Percentiles rank a stretch among this genome's conserved stretches.
These are phyloP conservation scores for Martes martes DNA, from an alignment of 2,113 vertebrate genomes.

Conservation along the genomic window DNA sequence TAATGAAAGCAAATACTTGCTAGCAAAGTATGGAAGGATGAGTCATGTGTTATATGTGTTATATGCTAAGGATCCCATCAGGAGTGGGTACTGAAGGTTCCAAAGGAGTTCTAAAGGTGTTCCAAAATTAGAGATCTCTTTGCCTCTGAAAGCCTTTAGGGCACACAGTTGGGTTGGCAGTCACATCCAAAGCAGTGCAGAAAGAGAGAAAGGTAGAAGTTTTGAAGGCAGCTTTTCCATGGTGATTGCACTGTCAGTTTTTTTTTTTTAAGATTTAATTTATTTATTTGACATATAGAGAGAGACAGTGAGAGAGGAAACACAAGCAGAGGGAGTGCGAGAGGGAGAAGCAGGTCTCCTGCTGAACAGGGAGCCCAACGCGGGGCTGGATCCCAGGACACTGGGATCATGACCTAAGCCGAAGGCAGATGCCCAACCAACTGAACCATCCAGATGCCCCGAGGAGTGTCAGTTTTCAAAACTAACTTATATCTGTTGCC, in stretches of 20 bases:
- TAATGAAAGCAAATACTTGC: conserved; percentile 28
- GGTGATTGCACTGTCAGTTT: neutral
- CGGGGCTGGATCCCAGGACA: fast-evolving
- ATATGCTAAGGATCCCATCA: neutral
- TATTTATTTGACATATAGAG: neutral
- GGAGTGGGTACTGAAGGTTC: neutral
- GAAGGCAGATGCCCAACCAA: neutral
- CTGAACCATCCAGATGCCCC: neutral
- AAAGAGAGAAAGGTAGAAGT: neutral
- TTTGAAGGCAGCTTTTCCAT: neutral
- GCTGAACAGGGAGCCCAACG: neutral
- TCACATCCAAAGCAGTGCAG: neutral
- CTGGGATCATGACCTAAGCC: neutral
- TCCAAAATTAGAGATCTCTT: neutral
- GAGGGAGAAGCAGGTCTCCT: neutral
- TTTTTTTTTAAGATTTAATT: neutral
- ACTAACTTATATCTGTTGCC: neutral
- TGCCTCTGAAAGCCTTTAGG: neutral
- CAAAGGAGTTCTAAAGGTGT: neutral
- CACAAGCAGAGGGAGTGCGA: neutral
- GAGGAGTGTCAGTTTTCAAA: neutral
- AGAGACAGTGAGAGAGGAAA: neutral
- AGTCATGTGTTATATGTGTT: neutral
- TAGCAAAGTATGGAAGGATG: neutral
- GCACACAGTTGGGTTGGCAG: neutral